A percentile compares a stretch with the other conserved stretches of the same genome.
phyloP scores from a whole-genome alignment of 1,140 invertebrate genomes.

The Drosophila sucinea region DNA sequence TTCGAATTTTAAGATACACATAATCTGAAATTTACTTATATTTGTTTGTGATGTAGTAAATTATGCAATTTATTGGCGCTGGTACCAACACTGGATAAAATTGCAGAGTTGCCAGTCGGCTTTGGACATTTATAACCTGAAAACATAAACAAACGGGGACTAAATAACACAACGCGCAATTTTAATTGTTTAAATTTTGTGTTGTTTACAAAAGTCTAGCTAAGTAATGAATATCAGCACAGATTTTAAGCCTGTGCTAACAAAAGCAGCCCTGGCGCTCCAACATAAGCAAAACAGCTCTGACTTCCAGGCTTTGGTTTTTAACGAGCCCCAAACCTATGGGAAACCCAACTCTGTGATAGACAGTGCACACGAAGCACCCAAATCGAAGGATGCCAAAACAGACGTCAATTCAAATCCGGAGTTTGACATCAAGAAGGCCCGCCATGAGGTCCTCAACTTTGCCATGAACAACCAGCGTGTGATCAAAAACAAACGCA shows the following conservation, averaged over 20 bases:
- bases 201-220: background rate
- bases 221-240: constrained; percentile 54
- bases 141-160: background rate
- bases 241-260: constrained; percentile 71
- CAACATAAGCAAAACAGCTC: constrained; percentile 34
- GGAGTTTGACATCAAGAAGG: constrained; percentile 85
- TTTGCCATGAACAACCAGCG: constrained; percentile 86
- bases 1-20: too few species aligned
- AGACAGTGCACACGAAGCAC: background rate
- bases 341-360: constrained; percentile 15
- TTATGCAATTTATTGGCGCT: too few species aligned
- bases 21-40: too few species aligned
- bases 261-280: constrained; percentile 66
- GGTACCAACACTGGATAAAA: too few species aligned
- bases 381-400: constrained; percentile 5
- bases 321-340: constrained; percentile 52
- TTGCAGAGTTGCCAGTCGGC: background rate
- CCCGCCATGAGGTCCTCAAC: constrained; percentile 86
- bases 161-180: background rate
- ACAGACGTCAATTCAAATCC: constrained; percentile 21
- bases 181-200: background rate
- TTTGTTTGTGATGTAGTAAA: too few species aligned
- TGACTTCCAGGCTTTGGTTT: constrained; percentile 56
- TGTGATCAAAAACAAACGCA: constrained; percentile 84
- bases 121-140: background rate